Evolutionary conservation across 2,888 invertebrate species (phyloP), one percentile per base, ranked within the genome.

Genomic region (Tetrapedia diversipes): DNA sequence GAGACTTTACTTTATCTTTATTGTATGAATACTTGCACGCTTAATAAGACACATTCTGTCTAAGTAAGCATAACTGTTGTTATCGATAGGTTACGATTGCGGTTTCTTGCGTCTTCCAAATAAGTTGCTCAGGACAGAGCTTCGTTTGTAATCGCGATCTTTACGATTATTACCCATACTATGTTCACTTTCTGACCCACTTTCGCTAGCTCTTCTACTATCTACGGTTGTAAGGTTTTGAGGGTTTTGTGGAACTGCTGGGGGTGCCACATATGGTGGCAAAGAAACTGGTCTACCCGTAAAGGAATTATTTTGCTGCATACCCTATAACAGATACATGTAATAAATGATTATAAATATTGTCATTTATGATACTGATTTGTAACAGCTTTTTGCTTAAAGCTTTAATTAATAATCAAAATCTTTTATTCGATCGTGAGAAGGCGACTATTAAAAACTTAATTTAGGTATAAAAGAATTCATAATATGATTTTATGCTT

Each of bases 191-290:
- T 92, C 92, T 8, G 92, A 91, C 24, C 91, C 91, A 78, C 91
- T 91, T 71, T 92, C 92, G 4, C 91, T 91, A n/a, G 90, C 86
- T 80, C 91, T 86, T 80, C 92, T 87, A 24, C 89, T 86, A 41
- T 91, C 91, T 4, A 90, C 87, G 1, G 90, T 89, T 0, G 89
- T 82, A 4, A 89, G 82, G 59, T 81, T 88, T 69, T 86, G 87
- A 47, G 86, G 77, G 27, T 84, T 87, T 61, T 89, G 90, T 4
- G 89, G 83, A 2, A 88, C 86, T 24, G 91, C 90, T n/a, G 91
- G 88, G 7, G 92, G 92, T 59, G 92, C 89, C n/a, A 92, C 91
- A 67, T 92, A 92, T n/a, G 92, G 91, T 27, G 92, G 92, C 67
- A 92, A 83, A 43, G 93, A 92, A 16, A 91, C 87, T 49, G 92